phyloP scores from a whole-genome alignment of 1,140 invertebrate species.

The Drosophila busckii region DNA sequence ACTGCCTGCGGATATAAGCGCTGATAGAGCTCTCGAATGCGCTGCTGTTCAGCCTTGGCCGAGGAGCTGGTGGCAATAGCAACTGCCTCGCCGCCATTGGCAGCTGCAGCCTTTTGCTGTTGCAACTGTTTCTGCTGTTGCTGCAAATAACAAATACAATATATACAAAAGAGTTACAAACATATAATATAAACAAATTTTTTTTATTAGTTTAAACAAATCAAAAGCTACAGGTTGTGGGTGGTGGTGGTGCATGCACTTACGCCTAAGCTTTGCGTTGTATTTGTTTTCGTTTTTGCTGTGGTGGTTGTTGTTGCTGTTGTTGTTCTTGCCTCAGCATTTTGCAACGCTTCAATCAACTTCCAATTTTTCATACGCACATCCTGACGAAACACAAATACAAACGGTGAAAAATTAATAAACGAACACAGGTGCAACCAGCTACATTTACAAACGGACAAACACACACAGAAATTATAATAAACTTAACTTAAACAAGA shows the following conservation, averaged over 20 bases:
- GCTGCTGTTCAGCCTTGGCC: slow-evolving; percentile 60
- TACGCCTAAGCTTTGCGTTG: slow-evolving; percentile 79
- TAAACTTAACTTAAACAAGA: neutral
- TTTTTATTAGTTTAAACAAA: slow-evolving; percentile 3
- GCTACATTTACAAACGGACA: neutral
- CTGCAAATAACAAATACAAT: slow-evolving; percentile 34
- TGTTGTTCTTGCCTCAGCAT: slow-evolving; percentile 83
- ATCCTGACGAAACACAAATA: slow-evolving; percentile 81
- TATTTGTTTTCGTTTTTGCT: slow-evolving; percentile 78
- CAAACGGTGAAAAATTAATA: slow-evolving; percentile 58
- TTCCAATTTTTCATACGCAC: slow-evolving; percentile 92
- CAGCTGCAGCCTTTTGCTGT: slow-evolving; percentile 4
- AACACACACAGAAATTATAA: neutral
- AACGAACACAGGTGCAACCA: slow-evolving; percentile 3
- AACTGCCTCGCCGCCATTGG: slow-evolving; percentile 25
- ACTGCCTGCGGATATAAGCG: slow-evolving; percentile 75
- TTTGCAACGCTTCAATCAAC: slow-evolving; percentile 91
- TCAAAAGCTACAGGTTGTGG: slow-evolving; percentile 4
- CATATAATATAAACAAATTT: neutral
- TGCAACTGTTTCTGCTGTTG: slow-evolving; percentile 58
- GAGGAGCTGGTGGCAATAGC: slow-evolving; percentile 24
- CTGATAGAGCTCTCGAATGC: slow-evolving; percentile 70
- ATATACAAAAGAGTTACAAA: neutral
- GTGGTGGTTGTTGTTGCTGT: slow-evolving; percentile 42
- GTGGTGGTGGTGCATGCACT: slow-evolving; percentile 69